phyloP scores from a whole-genome alignment of 64 coral and sea anemone species.

The Trachythela sp. region DNA sequence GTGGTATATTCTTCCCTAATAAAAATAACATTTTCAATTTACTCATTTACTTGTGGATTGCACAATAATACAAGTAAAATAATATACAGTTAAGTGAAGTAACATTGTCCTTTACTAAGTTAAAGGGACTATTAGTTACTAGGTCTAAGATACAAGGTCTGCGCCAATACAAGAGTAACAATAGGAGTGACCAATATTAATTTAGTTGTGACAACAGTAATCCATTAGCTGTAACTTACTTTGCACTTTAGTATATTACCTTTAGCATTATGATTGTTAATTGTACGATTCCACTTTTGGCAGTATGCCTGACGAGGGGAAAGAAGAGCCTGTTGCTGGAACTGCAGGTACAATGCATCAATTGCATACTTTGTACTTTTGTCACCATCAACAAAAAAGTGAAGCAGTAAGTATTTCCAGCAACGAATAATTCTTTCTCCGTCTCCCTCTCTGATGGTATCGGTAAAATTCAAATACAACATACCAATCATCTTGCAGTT shows the following conservation, averaged over 20 bases:
- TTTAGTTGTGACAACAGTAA: too few species aligned
- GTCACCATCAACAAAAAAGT: constrained; percentile 25
- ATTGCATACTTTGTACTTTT: constrained; percentile 22
- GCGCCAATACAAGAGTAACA: too few species aligned
- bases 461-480: not conserved
- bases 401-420: constrained; percentile 2
- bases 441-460: not conserved
- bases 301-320: constrained; percentile 13
- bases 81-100: too few species aligned
- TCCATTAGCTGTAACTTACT: too few species aligned
- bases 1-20: too few species aligned
- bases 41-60: too few species aligned
- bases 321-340: not conserved
- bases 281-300: constrained; percentile 19
- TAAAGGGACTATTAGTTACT: too few species aligned
- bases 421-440: not conserved
- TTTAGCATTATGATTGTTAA: not conserved
- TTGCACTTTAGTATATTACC: not conserved
- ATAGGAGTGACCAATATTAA: too few species aligned
- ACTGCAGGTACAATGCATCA: constrained; percentile 16
- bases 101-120: too few species aligned
- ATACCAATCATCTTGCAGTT: not conserved
- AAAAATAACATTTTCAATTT: too few species aligned
- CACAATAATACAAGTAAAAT: too few species aligned
- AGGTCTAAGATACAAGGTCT: too few species aligned